Conservation (phyloP, 2,888 invertebrate genomes). For the Acrocera orbiculus region DNA sequence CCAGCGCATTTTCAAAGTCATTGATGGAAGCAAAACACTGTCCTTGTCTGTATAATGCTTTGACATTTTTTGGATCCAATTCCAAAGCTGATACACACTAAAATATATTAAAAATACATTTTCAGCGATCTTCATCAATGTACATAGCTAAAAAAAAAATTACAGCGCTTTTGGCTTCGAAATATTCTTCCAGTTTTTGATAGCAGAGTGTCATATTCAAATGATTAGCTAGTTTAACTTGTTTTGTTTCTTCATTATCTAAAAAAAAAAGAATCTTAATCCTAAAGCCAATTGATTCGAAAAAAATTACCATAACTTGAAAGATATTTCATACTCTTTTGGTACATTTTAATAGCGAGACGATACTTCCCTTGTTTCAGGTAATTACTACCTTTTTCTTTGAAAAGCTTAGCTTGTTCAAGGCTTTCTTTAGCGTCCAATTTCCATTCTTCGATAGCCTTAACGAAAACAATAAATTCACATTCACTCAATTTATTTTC, state of each 20-base stretch:
- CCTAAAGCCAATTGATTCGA: constrained; percentile 16
- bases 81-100: constrained; percentile 55
- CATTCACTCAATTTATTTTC: not conserved
- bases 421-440: constrained; percentile 63
- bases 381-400: constrained; percentile 81
- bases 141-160: not conserved
- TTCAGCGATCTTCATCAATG: no score
- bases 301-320: constrained; percentile 16
- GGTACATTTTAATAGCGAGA: constrained; percentile 75
- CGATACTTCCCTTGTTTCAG: constrained; percentile 63
- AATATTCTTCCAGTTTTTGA: constrained; percentile 45
- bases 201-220: constrained; percentile 70
- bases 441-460: constrained; percentile 66
- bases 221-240: constrained; percentile 48
- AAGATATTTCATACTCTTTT: constrained; percentile 38
- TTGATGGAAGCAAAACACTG: constrained; percentile 57
- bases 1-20: constrained; percentile 58
- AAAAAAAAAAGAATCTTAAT: constrained; percentile 15
- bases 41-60: constrained; percentile 77
- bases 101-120: not conserved
- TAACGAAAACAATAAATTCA: constrained; percentile 10
- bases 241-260: constrained; percentile 33
- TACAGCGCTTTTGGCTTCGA: constrained; percentile 51
- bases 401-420: constrained; percentile 61
- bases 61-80: constrained; percentile 59